Percentiles rank a stretch among this genome's conserved stretches.
Conservation (phyloP, 1,140 invertebrate genomes). For the Drosophila ohnishii region DNA sequence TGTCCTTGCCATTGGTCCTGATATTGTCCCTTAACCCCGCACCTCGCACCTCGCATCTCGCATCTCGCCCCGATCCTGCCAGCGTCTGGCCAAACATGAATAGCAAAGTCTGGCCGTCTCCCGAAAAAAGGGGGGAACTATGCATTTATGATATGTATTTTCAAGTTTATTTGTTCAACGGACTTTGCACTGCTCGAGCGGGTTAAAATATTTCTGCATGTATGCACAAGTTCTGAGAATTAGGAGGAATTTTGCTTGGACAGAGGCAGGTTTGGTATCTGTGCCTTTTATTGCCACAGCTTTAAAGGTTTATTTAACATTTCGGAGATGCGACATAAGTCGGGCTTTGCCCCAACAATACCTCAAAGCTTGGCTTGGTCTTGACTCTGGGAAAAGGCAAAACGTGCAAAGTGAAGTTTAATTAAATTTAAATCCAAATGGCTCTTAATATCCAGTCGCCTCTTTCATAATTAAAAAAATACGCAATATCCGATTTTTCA, state of each 20-base stretch:
- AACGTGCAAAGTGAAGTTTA: constrained; percentile 34
- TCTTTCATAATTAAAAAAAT: constrained; percentile 71
- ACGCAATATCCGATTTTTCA: constrained; percentile 72
- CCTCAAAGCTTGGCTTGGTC: not conserved
- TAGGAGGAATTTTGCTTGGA: constrained; percentile 11
- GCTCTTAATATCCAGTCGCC: constrained; percentile 54
- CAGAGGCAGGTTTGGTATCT: not conserved
- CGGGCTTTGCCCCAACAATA: constrained; percentile 5
- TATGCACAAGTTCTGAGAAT: constrained; percentile 34
- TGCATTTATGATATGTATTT: constrained; percentile 52
- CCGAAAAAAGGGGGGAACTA: constrained; percentile 38
- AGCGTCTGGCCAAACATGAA: constrained; percentile 57
- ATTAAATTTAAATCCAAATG: constrained; percentile 64
- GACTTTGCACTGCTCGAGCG: constrained; percentile 40
- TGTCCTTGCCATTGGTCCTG: constrained; percentile 63
- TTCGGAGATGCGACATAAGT: constrained; percentile 10
- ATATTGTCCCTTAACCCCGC: constrained; percentile 24
- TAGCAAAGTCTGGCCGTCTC: constrained; percentile 37
- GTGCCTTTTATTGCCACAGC: constrained; percentile 3
- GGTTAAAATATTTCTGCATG: constrained; percentile 53
- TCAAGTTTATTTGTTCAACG: constrained; percentile 65
- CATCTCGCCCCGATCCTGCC: constrained; percentile 13
- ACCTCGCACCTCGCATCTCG: not conserved
- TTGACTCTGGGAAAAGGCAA: constrained; percentile 6
- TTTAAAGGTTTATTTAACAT: constrained; percentile 30